A percentile compares a stretch with the other conserved stretches of the same genome.
phyloP scores from a whole-genome alignment of 2,113 vertebrate species.

The Halcyon senegalensis region DNA sequence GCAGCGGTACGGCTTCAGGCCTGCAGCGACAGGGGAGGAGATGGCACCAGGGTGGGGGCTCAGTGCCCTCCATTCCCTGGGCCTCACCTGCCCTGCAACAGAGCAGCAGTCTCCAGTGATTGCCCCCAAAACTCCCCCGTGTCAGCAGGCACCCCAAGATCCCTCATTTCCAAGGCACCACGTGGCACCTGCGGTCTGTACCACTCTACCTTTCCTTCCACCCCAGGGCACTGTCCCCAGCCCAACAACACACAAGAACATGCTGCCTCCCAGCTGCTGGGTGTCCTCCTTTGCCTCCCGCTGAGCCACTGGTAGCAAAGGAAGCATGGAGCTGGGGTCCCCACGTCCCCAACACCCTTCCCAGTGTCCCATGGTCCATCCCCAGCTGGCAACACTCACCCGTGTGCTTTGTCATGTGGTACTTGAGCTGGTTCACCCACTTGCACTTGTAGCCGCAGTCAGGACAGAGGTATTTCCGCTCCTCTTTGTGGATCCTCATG shows the following conservation, averaged over 20 bases:
- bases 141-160: not conserved
- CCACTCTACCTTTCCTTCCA: not conserved
- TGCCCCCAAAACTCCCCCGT: no score
- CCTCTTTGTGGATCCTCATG: slow-evolving; percentile 95
- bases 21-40: slow-evolving; percentile 56
- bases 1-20: slow-evolving; percentile 89
- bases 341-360: not conserved
- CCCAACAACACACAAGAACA: fast-evolving
- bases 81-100: not conserved
- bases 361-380: fast-evolving
- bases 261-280: not conserved
- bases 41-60: not conserved
- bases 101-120: not conserved
- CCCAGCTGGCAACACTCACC: slow-evolving; percentile 70
- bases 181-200: not conserved
- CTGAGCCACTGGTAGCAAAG: not conserved
- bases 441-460: slow-evolving; percentile 99
- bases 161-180: not conserved
- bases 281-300: not conserved
- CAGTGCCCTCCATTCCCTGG: fast-evolving
- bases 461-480: slow-evolving; percentile 94
- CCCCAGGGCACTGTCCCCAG: no score
- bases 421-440: slow-evolving; percentile 98
- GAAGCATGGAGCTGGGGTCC: not conserved
- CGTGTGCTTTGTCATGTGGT: slow-evolving; percentile 98